Base-by-base conservation (phyloP, 2,888 invertebrate genomes). In the Nemoura dubitans region DNA sequence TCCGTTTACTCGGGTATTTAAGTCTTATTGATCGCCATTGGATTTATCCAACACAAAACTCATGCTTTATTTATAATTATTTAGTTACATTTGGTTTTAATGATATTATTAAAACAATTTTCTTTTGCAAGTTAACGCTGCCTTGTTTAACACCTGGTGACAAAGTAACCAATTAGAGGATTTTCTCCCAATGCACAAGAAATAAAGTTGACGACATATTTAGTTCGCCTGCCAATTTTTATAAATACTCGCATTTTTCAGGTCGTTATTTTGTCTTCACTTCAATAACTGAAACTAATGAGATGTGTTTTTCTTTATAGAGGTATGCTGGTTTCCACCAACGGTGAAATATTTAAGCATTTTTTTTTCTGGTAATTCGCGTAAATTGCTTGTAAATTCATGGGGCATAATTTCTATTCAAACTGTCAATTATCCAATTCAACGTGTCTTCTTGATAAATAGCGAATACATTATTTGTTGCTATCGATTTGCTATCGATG, bases 191-290 rank as follows among this genome's bases (percentile, higher is more conserved):
- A 59, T 59, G 3, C 16, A 59, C 2, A 59, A 36, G 3, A 36
- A 36, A 36, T 36, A 36, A 59, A 59, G 14, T 59, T 21, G 59
- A 21, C 21, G 59, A 21, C 59, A 80, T 80, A 28, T 80, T 80
- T 80, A 27, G 21, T 14, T 16, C 29, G 30, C 1, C 81, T n/a
- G 28, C 16, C 28, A 81, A 81, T 30, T n/a, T 81, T 81, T 59
- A 16, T 59, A 21, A 59, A 59, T 59, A 21, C 59, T 59, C 16
- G 59, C 59, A 16, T 59, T 59, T 59, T 59, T 10, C 59, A 59
- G 59, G 59, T 78, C 78, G 28, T 78, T 78, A 78, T 78, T 78
- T 78, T 14, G n/a, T 78, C n/a, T 78, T 78, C 78, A 78, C 78
- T 26, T 78, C 78, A 27, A 2, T 78, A 25, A 26, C 26, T 78